A percentile compares a stretch with the other conserved stretches of the same genome.
These are phyloP conservation scores for Gorsachius magnificus DNA, from an alignment of 2,797 vertebrate genomes.

Conservation along the genomic window DNA sequence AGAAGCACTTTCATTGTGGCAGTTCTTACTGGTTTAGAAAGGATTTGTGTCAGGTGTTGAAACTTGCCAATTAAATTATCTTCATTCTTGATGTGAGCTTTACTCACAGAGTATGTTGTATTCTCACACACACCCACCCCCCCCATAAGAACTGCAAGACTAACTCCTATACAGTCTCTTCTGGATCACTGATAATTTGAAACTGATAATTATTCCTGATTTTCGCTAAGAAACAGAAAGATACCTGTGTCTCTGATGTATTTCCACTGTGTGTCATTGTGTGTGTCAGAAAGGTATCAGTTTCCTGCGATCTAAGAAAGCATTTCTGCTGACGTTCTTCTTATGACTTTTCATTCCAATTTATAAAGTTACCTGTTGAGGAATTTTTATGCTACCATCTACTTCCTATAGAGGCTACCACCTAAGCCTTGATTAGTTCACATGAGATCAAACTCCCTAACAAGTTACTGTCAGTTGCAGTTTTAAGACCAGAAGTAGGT, in stretches of 20 bases:
- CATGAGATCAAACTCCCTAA: conserved; percentile 72
- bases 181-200: not conserved
- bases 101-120: not conserved
- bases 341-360: conserved; percentile 55
- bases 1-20: not conserved
- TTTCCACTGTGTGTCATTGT: not conserved
- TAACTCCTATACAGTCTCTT: not conserved
- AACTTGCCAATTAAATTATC: conserved; percentile 50
- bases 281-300: not conserved
- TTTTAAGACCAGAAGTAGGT: conserved; percentile 69
- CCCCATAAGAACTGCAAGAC: not conserved
- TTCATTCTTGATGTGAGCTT: conserved; percentile 26
- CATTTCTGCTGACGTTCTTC: conserved; percentile 56
- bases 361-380: conserved; percentile 59
- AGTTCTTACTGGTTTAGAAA: conserved; percentile 3
- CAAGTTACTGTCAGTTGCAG: conserved; percentile 59
- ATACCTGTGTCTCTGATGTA: not conserved
- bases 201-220: not conserved
- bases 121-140: not conserved
- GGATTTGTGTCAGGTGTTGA: not conserved
- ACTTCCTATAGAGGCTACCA: conserved; percentile 56
- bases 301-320: conserved; percentile 30
- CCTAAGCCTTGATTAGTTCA: conserved; percentile 70
- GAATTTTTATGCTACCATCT: conserved; percentile 41
- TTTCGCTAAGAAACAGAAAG: not conserved